phyloP scores from a whole-genome alignment of 2,888 invertebrate genomes.

The Seira sanloemensis region DNA sequence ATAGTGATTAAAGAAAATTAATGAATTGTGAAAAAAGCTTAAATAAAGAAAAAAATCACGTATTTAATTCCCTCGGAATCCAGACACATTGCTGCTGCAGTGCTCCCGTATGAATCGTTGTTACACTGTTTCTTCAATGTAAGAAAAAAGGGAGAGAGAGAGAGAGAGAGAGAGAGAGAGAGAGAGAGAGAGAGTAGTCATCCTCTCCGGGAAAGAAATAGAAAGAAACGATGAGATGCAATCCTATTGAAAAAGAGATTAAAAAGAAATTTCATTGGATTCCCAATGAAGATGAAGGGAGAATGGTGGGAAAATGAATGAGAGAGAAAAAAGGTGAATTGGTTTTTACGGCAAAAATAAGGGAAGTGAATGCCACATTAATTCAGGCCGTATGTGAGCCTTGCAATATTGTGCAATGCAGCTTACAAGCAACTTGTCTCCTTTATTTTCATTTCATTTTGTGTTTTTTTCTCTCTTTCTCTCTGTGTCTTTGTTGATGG shows the following conservation, averaged over 20 bases:
- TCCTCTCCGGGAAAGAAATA: no score
- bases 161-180: no score
- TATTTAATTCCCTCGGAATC: slow-evolving; percentile 17
- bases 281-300: neutral
- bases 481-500: slow-evolving; percentile 37
- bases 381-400: neutral
- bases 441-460: slow-evolving; percentile 8
- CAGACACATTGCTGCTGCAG: neutral
- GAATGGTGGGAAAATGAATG: slow-evolving; percentile 14
- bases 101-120: no score
- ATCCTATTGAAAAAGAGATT: neutral
- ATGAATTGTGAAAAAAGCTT: slow-evolving; percentile 28
- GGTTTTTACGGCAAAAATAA: slow-evolving; percentile 2
- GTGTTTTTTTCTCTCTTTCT: neutral
- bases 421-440: neutral
- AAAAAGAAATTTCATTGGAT: neutral
- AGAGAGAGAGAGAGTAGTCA: no score
- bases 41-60: neutral
- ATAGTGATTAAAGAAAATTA: slow-evolving; percentile 28
- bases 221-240: neutral
- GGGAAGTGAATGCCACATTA: neutral
- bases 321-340: slow-evolving; percentile 2
- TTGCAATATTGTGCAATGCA: slow-evolving; percentile 10
- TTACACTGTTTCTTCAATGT: no score
- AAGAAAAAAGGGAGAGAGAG: neutral